phyloP scores from a whole-genome alignment of 2,113 vertebrate genomes.

The Acanthisitta chloris region DNA sequence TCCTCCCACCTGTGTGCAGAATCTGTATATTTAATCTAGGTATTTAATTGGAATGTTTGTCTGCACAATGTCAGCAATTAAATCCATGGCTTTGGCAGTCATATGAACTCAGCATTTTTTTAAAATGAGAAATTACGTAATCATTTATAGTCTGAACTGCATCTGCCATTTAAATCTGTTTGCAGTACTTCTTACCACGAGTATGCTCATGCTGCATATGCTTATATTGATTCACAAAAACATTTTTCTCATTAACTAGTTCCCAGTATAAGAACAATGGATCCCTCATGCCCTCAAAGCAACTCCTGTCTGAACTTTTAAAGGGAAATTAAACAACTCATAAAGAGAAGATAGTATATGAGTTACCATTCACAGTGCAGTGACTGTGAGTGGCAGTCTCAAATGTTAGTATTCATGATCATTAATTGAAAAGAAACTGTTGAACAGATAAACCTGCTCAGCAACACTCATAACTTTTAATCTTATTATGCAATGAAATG shows the following conservation, averaged over 20 bases:
- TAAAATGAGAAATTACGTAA: conserved; percentile 35
- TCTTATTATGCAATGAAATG: background rate
- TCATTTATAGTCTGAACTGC: conserved; percentile 20
- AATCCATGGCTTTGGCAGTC: conserved; percentile 47
- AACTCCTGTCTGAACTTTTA: background rate
- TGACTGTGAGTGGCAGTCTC: background rate
- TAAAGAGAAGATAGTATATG: background rate
- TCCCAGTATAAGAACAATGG: background rate
- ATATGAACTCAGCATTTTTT: conserved; percentile 59
- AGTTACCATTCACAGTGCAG: background rate
- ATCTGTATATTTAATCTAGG: conserved; percentile 16
- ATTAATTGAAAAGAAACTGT: background rate
- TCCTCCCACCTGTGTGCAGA: background rate
- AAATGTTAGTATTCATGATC: background rate
- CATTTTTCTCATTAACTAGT: background rate
- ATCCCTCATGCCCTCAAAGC: background rate
- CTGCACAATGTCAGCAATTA: conserved; percentile 45
- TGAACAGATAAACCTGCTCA: background rate
- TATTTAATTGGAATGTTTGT: conserved; percentile 42
- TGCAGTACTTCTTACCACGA: background rate
- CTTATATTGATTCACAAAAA: background rate
- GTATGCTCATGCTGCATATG: background rate
- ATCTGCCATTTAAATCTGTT: conserved; percentile 58
- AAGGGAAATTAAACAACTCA: background rate
- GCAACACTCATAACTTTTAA: background rate